Conservation (phyloP, 1,140 invertebrate species). For the Heliothis subflexa region DNA sequence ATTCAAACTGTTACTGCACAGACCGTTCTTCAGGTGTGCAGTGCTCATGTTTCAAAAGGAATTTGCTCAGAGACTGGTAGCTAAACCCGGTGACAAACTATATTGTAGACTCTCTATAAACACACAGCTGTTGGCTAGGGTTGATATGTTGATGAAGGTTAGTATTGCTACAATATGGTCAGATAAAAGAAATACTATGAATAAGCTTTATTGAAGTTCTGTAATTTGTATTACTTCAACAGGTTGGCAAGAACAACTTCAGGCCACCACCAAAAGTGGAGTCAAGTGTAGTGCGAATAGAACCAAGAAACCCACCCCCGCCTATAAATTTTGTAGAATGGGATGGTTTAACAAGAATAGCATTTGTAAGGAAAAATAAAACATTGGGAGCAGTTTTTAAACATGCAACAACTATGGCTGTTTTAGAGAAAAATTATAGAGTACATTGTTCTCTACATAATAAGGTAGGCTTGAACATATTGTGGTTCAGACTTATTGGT, state of each 20-base stretch:
- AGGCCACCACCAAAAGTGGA: constrained; percentile 99
- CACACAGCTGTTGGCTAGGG: constrained; percentile 97
- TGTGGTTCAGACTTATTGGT: neutral
- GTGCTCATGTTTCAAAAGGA: constrained; percentile 99
- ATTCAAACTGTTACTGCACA: constrained; percentile 98
- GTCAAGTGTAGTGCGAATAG: constrained; percentile 98
- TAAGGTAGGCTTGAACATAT: constrained; percentile 87
- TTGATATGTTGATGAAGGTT: constrained; percentile 99
- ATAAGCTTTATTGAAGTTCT: constrained; percentile 12
- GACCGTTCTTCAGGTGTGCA: constrained; percentile 95
- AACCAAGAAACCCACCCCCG: constrained; percentile 98
- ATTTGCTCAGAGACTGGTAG: constrained; percentile 98
- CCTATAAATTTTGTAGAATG: constrained; percentile 98
- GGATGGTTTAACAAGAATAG: constrained; percentile 98
- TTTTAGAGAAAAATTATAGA: constrained; percentile 97
- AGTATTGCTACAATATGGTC: constrained; percentile 43
- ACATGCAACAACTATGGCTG: constrained; percentile 92
- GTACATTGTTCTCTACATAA: constrained; percentile 95
- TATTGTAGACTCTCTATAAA: constrained; percentile 99
- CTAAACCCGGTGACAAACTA: constrained; percentile 98
- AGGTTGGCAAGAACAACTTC: constrained; percentile 99
- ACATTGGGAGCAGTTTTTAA: constrained; percentile 95
- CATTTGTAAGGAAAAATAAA: constrained; percentile 98
- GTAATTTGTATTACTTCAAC: constrained; percentile 55
- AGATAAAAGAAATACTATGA: neutral